Base-by-base conservation (phyloP, 1,140 invertebrate species). In the Zelostemma sp. region DNA sequence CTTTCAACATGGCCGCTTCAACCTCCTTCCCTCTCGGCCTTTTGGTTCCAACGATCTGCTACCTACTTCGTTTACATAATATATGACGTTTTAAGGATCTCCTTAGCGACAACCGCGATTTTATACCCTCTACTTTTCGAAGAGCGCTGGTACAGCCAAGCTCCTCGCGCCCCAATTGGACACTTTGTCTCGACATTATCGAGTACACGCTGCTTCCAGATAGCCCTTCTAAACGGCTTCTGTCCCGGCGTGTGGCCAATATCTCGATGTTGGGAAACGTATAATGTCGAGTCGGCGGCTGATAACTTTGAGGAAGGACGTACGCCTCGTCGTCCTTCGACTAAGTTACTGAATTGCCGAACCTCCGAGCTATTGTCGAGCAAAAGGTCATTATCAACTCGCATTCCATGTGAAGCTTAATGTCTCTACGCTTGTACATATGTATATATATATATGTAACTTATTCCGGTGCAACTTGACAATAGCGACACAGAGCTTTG, bases 171-270 rank as follows among this genome's bases (percentile, higher is more conserved):
- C 18, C 45, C 48, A 57, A 64, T 53, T 19, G 12, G 62, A 69
- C 75, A 81, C 76, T 82, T 82, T 82, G 79, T 80, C 58, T 68
- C 46, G 53, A 75, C 75, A 82, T 79, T 83, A 83, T 82, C 80
- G 75, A 75, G 75, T 80, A 82, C 80, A 82, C 58, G 79, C 45
- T 65, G 68, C 63, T 66, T 76, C 76, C 68, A 75, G 80, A 81
- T 81, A 82, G 71, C 50, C 68, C 62, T 59, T 57, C 31, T 66
- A 68, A 77, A 68, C 72, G 59, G 74, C 77, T 82, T 69, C 80
- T 57, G 77, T 76, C 68, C 50, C 64, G 41, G 18, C 9, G 17
- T n/a, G n/a, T 16, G 47, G 35, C 59, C 60, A 68, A 69, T 73
- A 66, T 65, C 58, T 35, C 48, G 71, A 73, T 69, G 66, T 59